A percentile compares a stretch with the other conserved stretches of the same genome.
phyloP scores from a whole-genome alignment of 1,140 invertebrate genomes.

The Drosophila sechellia region DNA sequence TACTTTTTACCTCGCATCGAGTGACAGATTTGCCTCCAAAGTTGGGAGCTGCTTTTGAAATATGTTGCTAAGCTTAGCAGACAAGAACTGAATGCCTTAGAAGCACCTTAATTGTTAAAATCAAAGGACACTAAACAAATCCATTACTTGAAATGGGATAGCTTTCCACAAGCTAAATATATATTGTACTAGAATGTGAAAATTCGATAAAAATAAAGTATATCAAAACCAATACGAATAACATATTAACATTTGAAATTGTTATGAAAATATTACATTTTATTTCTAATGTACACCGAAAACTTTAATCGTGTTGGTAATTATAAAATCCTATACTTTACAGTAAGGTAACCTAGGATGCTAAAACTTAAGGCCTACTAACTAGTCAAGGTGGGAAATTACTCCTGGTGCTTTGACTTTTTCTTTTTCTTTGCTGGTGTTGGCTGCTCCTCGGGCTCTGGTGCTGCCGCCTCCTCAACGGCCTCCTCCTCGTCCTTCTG shows the following conservation, averaged over 20 bases:
- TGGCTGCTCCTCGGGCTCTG: slow-evolving; percentile 35
- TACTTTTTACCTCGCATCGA: slow-evolving; percentile 10
- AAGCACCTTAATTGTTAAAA: background rate
- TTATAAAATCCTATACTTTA: slow-evolving; percentile 48
- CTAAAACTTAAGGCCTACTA: slow-evolving; percentile 50
- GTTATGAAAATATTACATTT: slow-evolving; percentile 58
- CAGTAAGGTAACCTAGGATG: slow-evolving; percentile 34
- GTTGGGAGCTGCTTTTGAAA: background rate
- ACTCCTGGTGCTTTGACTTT: slow-evolving; percentile 70
- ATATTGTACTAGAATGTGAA: no score
- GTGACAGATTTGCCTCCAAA: slow-evolving; percentile 46
- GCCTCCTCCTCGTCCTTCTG: slow-evolving; percentile 68
- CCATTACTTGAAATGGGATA: no score
- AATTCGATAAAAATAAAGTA: no score
- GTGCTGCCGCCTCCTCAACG: slow-evolving; percentile 34
- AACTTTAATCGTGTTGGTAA: slow-evolving; percentile 31
- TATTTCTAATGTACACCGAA: slow-evolving; percentile 70
- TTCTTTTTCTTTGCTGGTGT: slow-evolving; percentile 75
- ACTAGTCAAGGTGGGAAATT: slow-evolving; percentile 38
- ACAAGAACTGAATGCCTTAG: background rate
- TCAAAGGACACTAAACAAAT: background rate
- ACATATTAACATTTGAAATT: background rate
- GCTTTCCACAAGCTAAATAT: no score
- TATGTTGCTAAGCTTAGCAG: background rate
- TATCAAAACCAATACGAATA: slow-evolving; percentile 1